Base-by-base conservation (phyloP, 2,113 vertebrate species). In the Urocynchramus pylzowi region DNA sequence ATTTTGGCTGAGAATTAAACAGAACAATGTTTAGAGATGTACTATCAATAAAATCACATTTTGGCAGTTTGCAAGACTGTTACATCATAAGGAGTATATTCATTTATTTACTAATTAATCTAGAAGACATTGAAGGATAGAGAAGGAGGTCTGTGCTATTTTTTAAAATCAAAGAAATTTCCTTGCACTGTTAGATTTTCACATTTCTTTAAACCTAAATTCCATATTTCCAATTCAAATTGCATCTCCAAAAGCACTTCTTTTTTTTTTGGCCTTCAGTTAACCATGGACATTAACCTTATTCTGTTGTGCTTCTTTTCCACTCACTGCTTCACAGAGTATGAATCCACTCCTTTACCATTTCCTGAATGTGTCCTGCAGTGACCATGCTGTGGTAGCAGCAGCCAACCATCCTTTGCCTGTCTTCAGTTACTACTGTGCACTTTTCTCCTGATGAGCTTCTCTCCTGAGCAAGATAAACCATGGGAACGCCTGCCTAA, bases 391-490 rank as follows among this genome's bases (percentile, higher is more conserved):
- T 50, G 42, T 22, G 44, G 35, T 14, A 42, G 69, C 87, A 87
- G 65, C n/a, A 82, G 24, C 18, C 5, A 33, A 10, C 19, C 42
- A 37, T 15, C 13, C n/a, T 52, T 26, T 50, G 21, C 21, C 37
- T 53, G 12, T 27, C 44, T 59, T 52, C 2, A 2, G 5, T 57
- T 56, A 39, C 20, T 41, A 13, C 20, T 1, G 0, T 13, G 24
- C 24, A 35, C 24, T 37, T 56, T 71, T 60, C 37, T 56, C 37
- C 33, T 2, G 1, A 15, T 0, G 3, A 6, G 0, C 59, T 91
- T 87, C 56, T 63, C 47, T 24, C 39, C 17, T 56, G 27, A 71
- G 13, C 35, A 76, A 85, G 31, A 54, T 20, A 54, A 78, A 53
- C 37, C 7, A 2, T 23, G 20, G 45, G 14, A 64, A 78, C 1